Base-by-base conservation (phyloP, 2,888 invertebrate genomes). In the Oscheius sp. region DNA sequence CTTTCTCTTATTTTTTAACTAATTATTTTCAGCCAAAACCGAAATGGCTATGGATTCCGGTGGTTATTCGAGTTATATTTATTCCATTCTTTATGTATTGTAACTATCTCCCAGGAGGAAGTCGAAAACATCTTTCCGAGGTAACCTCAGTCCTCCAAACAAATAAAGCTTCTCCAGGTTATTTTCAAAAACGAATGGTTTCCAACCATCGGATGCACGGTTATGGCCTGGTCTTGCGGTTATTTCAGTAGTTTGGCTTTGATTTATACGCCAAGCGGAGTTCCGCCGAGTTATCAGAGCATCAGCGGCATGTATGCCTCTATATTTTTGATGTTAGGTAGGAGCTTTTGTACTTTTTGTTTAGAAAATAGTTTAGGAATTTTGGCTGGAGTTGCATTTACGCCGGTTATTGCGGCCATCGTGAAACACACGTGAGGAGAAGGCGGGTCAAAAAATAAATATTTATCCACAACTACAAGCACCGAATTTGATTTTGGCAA, bases 71-170 rank as follows among this genome's bases (percentile, higher is more conserved):
- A 20, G 80, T 92, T 2, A 85, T 92, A 0, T 93, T 94, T 88
- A 91, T 98, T 78, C 97, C 97, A 0, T 90, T 95, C 84, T 95
- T 93, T 89, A 87, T 96, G 75, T 87, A 95, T 61, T 96, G 95
- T 88, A 96, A 97, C 88, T 97, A 95, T 87, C 89, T 90, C 29
- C 92, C 94, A n/a, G 55, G 37, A 5, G 33, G 33, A 5, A 20
- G 5, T 2, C 33, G 55, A 17, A 17, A n/a, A 1, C 3, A 55
- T 55, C 37, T 20, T 1, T 55, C 55, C n/a, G 55, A 55, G 34
- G 55, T 48, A 23, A n/a, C n/a, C n/a, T n/a, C n/a, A n/a, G n/a
- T n/a, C n/a, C 46, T 46, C 10, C 12, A 12, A 17, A 46, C n/a
- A 15, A 37, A 37, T 10, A 15, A 37, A 37, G 37, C 8, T 37